Conservation (phyloP, 2,113 vertebrate species). For the Leucopternis melanops region DNA sequence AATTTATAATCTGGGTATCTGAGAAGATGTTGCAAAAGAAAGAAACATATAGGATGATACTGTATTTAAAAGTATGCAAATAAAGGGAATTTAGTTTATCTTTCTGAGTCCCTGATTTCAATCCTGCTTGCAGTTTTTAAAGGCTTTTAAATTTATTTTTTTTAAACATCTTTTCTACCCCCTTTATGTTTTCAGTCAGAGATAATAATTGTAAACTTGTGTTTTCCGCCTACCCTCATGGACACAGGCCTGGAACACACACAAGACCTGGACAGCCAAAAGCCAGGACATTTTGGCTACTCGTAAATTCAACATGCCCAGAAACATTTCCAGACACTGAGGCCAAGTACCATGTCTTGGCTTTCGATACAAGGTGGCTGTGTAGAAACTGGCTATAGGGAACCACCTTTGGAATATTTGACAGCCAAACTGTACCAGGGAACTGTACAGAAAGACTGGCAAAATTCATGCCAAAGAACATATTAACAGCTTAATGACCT, state of each 20-base stretch:
- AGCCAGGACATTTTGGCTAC: neutral
- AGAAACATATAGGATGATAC: neutral
- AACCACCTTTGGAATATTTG: neutral
- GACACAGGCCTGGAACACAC: neutral
- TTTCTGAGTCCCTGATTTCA: neutral
- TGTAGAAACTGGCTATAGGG: neutral
- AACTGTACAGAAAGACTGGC: neutral
- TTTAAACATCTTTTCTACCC: neutral
- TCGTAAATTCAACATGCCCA: neutral
- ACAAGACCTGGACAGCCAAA: neutral
- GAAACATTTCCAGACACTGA: neutral
- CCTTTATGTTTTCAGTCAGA: neutral
- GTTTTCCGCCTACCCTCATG: neutral
- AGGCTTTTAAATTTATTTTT: neutral
- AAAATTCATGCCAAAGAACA: neutral
- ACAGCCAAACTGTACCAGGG: neutral
- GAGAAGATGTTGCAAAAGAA: neutral
- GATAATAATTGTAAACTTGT: neutral
- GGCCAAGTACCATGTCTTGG: neutral
- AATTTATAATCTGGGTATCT: neutral
- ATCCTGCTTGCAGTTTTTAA: neutral
- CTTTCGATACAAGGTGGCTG: neutral
- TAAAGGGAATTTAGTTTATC: neutral
- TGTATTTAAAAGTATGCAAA: neutral
- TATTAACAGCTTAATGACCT: neutral